A percentile compares a stretch with the other conserved stretches of the same genome.
Conservation (phyloP, 2,113 vertebrate species). For the Podarcis raffonei region DNA sequence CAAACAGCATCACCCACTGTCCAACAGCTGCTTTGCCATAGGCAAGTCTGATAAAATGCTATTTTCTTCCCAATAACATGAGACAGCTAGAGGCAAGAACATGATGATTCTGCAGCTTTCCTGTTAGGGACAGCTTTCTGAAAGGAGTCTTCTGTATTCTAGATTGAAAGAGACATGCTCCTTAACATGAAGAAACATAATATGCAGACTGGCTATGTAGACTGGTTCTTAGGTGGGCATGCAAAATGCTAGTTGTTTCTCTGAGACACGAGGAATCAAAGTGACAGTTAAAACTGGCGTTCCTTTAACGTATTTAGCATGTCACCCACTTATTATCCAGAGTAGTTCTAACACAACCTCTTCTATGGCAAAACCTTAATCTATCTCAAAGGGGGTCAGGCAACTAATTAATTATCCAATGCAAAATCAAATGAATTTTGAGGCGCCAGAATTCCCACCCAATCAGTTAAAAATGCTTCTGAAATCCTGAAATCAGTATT, state of each 20-base stretch:
- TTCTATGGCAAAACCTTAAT: background rate
- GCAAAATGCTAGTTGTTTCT: background rate
- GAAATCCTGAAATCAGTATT: background rate
- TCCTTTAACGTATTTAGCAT: background rate
- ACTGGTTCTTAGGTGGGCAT: background rate
- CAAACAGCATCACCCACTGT: background rate
- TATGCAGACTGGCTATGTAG: background rate
- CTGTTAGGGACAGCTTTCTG: background rate
- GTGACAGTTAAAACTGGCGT: background rate
- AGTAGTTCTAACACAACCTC: background rate
- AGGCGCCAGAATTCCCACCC: background rate
- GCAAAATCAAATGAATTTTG: background rate
- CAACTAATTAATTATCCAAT: background rate
- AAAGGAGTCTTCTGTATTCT: background rate
- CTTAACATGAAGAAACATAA: background rate
- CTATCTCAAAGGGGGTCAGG: background rate
- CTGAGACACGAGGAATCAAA: background rate
- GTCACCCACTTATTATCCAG: background rate
- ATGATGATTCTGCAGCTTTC: background rate
- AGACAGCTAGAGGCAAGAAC: background rate
- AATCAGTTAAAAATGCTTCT: background rate
- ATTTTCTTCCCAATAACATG: background rate
- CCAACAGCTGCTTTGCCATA: background rate
- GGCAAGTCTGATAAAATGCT: background rate
- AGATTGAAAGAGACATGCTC: background rate